These are phyloP conservation scores for Otolemur garnettii DNA, from an alignment of 2,113 vertebrate genomes.

Conservation along the genomic window DNA sequence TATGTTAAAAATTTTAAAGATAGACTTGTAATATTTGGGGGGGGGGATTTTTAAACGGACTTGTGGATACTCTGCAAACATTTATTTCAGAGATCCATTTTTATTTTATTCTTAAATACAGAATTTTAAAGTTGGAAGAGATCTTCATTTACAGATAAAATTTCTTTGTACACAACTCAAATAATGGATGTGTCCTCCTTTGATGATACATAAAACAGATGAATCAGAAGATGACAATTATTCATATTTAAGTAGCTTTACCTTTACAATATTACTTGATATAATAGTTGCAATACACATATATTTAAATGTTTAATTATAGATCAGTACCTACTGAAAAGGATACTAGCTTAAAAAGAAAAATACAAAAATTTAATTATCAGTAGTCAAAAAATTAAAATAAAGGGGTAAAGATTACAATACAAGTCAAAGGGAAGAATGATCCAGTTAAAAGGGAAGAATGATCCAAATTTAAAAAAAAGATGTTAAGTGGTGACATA, in stretches of 20 bases:
- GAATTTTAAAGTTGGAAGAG: slow-evolving; percentile 51
- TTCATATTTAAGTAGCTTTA: slow-evolving; percentile 3
- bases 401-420: background rate
- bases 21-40: background rate
- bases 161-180: slow-evolving; percentile 44
- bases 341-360: slow-evolving; percentile 54
- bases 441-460: background rate
- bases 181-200: background rate
- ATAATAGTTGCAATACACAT: slow-evolving; percentile 21
- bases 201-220: slow-evolving; percentile 38
- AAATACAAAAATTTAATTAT: slow-evolving; percentile 47
- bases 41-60: background rate
- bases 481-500: slow-evolving; percentile 8
- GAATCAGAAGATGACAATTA: background rate
- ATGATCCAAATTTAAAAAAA: background rate
- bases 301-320: slow-evolving; percentile 33
- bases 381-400: slow-evolving; percentile 58
- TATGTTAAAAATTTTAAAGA: slow-evolving; percentile 47
- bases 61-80: background rate
- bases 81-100: slow-evolving; percentile 43
- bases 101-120: slow-evolving; percentile 35
- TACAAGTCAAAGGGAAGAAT: slow-evolving; percentile 53
- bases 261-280: slow-evolving; percentile 29
- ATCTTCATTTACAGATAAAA: slow-evolving; percentile 3
- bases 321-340: slow-evolving; percentile 26